These are phyloP conservation scores for Chalcis sispes DNA, from an alignment of 2,888 invertebrate species.

Conservation along the genomic window DNA sequence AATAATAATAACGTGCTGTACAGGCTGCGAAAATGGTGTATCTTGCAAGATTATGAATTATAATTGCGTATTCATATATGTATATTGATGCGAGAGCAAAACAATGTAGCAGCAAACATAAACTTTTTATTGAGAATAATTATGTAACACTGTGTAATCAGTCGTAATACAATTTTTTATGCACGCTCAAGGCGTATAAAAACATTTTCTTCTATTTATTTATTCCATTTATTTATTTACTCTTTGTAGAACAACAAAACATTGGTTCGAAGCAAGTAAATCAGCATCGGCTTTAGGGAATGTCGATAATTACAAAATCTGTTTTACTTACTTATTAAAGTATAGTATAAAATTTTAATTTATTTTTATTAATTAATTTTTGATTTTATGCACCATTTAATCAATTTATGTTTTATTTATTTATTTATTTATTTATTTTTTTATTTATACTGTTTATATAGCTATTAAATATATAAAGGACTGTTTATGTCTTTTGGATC, in stretches of 20 bases:
- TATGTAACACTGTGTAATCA: conserved; percentile 53
- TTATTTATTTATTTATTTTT: not conserved
- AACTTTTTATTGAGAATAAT: conserved; percentile 54
- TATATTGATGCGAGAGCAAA: conserved; percentile 45
- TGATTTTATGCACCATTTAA: not conserved
- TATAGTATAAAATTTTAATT: too few relatives aligned
- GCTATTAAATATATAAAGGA: too few relatives aligned
- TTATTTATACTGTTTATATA: too few relatives aligned
- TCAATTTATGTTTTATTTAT: not conserved
- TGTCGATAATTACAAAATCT: conserved; percentile 25
- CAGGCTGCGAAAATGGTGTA: conserved; percentile 37
- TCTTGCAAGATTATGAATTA: conserved; percentile 38
- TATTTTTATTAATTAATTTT: not conserved
- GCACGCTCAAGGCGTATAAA: conserved; percentile 47
- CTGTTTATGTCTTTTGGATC: too few relatives aligned
- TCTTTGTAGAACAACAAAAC: conserved; percentile 40
- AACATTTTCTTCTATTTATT: conserved; percentile 35
- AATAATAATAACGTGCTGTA: conserved; percentile 44
- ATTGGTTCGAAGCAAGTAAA: conserved; percentile 46
- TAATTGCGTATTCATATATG: conserved; percentile 28
- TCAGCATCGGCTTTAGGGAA: conserved; percentile 31
- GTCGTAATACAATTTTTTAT: conserved; percentile 55
- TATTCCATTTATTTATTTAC: conserved; percentile 21
- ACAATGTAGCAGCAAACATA: conserved; percentile 52
- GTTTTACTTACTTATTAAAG: not conserved